Evolutionary conservation across 2,888 invertebrate genomes (phyloP), one percentile per base, ranked within the genome.

Genomic region (Melinaea marsaeus): DNA sequence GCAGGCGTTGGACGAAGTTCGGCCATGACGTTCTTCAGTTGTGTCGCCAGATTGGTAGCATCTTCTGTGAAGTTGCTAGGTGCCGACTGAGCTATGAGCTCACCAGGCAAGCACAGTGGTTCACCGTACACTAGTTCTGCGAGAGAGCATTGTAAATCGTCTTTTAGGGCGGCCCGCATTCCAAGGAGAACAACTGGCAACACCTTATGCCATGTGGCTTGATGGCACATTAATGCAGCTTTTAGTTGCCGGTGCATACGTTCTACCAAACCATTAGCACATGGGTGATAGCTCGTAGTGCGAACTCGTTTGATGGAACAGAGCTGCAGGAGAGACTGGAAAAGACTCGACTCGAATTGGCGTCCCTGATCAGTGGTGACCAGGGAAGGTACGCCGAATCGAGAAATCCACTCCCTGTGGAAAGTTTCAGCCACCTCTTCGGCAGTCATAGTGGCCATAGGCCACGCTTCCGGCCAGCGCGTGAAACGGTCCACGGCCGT

Each of bases 201-300:
- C 0, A 65, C 47, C 9, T 47, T 55, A 3, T n/a, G 13, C 71
- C 70, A 71, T 0, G 64, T 54, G 3, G 64, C 62, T 0, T 45
- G 22, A 33, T 69, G 70, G 37, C 70, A 69, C 69, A 69, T 71
- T 1, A 73, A 48, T 0, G 71, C 55, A 1, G 70, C 71, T 51
- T 74, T 74, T 13, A 74, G 57, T n/a, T 71, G 69, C 2, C 72
- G 58, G 35, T 74, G 71, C 6, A 72, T 9, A 3, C 70, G 63
- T 46, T 69, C 70, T 35, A 35, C 35, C 3, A 35, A 5, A 35
- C 35, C 35, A 35, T 35, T 35, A 3, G 35, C 35, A 35, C 45
- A 58, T 0, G 72, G 67, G 51, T 71, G 68, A 48, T 69, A 68
- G 4, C 60, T 51, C 0, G 68, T 69, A 2, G 67, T 68, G 11